Evolutionary conservation across 92 coral and sea anemone genomes (phyloP), one percentile per base, ranked within the genome.

Genomic region (Porites lobata): DNA sequence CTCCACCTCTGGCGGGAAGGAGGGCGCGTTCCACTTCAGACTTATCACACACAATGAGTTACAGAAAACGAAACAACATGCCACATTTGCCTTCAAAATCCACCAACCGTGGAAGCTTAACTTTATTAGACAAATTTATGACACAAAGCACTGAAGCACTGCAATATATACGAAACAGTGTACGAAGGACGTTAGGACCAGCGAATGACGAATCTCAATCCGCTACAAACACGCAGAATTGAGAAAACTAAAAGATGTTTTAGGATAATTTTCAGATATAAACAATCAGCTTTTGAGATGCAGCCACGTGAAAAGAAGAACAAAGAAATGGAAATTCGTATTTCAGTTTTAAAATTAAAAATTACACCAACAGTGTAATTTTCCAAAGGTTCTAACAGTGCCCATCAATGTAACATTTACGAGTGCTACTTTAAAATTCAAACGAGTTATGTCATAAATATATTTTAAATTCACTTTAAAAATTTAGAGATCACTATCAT

Each of bases 141-240:
- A 90, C 95, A 1, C 98, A 93, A 71, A 95, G 98, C 67, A 91
- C 98, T 0, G 98, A 95, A 19, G 98, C 96, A 9, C 90, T 95
- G 58, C 92, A 95, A 21, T 92, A 91, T 63, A 95, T 95, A 73
- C 90, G 98, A 21, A 77, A 81, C 61, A 95, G 92, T 38, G 96
- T 95, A n/a, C 69, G 96, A 61, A 90, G 91, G 77, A 95, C 83
- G 75, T 69, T 95, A 21, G 94, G 92, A 10, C 10, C 63, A 64
- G 15, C 59, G 5, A 50, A 57, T 8, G 32, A 75, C 58, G 81
- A 74, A 50, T 15, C 87, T 18, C 47, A 38, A 38, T 38, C 47
- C 47, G 2, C 81, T 19, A 22, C 65, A 2, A 29, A 14, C 0
- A 29, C 80, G 6, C 29, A 64, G 50, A 50, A 65, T 14, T 74